Conservation (phyloP, 2,797 vertebrate species). For the Lindbergichthys nudifrons region DNA sequence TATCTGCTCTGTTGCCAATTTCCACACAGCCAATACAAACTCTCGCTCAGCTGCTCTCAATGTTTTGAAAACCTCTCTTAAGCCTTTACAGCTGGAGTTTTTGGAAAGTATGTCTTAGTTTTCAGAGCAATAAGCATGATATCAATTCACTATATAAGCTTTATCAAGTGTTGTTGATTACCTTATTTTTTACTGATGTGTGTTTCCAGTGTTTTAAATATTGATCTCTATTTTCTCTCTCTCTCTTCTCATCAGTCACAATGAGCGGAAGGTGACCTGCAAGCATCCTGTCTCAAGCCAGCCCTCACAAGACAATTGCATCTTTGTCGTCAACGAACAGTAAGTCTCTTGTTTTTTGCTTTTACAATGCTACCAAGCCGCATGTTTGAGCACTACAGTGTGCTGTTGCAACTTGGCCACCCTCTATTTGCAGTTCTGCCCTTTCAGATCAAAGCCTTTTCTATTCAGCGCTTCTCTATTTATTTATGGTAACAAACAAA, state of each 20-base stretch:
- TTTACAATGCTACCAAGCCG: slow-evolving; percentile 59
- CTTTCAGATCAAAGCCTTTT: slow-evolving; percentile 26
- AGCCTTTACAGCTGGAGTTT: slow-evolving; percentile 5
- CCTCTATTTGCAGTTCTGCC: slow-evolving; percentile 35
- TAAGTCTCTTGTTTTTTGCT: slow-evolving; percentile 86
- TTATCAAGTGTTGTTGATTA: slow-evolving; percentile 4
- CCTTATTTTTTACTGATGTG: not conserved
- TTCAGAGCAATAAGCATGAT: slow-evolving; percentile 3
- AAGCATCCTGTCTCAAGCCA: slow-evolving; percentile 94
- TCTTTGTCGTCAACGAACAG: slow-evolving; percentile 98
- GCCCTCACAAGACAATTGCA: slow-evolving; percentile 98
- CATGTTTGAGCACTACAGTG: slow-evolving; percentile 64
- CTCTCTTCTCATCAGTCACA: slow-evolving; percentile 85
- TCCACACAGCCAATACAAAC: slow-evolving; percentile 1
- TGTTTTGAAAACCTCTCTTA: slow-evolving; percentile 19
- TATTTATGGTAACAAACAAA: slow-evolving; percentile 14
- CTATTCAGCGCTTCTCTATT: slow-evolving; percentile 27
- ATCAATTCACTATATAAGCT: not conserved
- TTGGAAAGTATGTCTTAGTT: slow-evolving; percentile 17
- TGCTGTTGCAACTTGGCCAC: slow-evolving; percentile 38
- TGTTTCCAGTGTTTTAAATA: slow-evolving; percentile 27
- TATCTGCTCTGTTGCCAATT: not conserved
- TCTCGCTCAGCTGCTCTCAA: not conserved
- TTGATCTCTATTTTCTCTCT: slow-evolving; percentile 15
- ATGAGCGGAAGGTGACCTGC: slow-evolving; percentile 98